Evolutionary conservation across 1,140 invertebrate genomes (phyloP).

Genomic region (Chironomus tepperi): DNA sequence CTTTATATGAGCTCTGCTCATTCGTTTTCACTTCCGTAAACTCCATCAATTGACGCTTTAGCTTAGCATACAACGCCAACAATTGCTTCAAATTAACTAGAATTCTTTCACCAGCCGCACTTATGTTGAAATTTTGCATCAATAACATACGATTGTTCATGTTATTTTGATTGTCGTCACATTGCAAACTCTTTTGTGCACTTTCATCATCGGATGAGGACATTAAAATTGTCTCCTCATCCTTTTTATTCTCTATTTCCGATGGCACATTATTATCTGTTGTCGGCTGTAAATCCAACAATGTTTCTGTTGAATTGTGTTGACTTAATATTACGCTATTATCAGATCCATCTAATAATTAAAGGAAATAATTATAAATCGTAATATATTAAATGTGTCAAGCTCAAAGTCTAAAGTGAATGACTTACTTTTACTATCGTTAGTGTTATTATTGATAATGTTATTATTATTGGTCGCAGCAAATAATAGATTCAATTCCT

Average conservation of each 20-base stretch:
- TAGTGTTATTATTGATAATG: slow-evolving; percentile 34
- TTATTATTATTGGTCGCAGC: slow-evolving; percentile 32
- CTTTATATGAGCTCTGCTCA: slow-evolving; percentile 19
- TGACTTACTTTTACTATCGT: slow-evolving; percentile 31
- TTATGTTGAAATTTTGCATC: neutral
- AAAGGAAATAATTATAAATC: neutral
- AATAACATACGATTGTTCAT: slow-evolving; percentile 7
- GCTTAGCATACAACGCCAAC: slow-evolving; percentile 2
- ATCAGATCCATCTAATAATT: slow-evolving; percentile 24
- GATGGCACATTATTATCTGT: slow-evolving; percentile 22
- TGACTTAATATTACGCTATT: slow-evolving; percentile 22
- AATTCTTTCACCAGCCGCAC: neutral
- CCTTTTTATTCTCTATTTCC: slow-evolving; percentile 13
- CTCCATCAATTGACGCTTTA: slow-evolving; percentile 2
- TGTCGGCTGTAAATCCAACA: neutral
- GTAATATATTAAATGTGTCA: slow-evolving; percentile 24
- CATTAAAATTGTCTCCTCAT: neutral
- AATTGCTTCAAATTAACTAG: slow-evolving; percentile 15
- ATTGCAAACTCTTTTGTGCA: slow-evolving; percentile 17
- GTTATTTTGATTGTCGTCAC: slow-evolving; percentile 16
- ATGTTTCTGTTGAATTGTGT: neutral
- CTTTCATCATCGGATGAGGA: neutral
- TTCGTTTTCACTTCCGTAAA: neutral
- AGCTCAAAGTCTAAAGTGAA: too few species aligned
- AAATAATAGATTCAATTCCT: slow-evolving; percentile 11